Base-by-base conservation (phyloP, 2,113 vertebrate species). In the Falco punctatus region DNA sequence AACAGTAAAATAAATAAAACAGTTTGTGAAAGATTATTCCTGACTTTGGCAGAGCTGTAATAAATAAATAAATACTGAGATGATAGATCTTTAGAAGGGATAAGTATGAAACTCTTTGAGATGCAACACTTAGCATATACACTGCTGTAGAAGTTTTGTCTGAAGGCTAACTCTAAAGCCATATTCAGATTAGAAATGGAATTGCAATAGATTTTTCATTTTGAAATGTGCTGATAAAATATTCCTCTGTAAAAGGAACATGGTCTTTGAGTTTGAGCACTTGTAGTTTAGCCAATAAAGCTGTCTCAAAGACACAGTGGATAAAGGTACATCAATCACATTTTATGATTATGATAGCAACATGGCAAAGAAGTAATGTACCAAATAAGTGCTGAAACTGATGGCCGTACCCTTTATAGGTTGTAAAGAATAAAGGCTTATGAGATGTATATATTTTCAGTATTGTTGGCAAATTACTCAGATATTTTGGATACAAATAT, bases 271-370 rank as follows among this genome's bases (percentile, higher is more conserved):
- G 40, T 6, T 64, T 44, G 28, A 81, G 65, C 66, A n/a, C 92
- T 91, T 89, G 66, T 80, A 87, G 57, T 46, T 94, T 22, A 85
- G 73, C 66, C 42, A 94, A 82, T 96, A 96, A 94, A 94, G 86
- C 86, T 88, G 72, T 65, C 95, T 73, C 26, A 70, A 83, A 94
- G 74, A 72, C 57, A 71, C 57, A 73, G 66, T 48, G 71, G 35
- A 23, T 73, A 54, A 84, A 91, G 58, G 61, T 54, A 23, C 81
- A 95, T 97, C 94, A 75, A 54, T 97, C 91, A 89, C 21, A 3
- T 46, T 92, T 97, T 94, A 91, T 79, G 86, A 79, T 61, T 57
- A 64, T 89, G 83, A 81, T 73, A 77, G 46, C 73, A 87, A 54
- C 15, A 10, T 55, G 66, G 54, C 54, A 82, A 92, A 92, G 83